A percentile compares a stretch with the other conserved stretches of the same genome.
Evolutionary conservation across 2,113 vertebrate genomes (phyloP).

Genomic region (Motacilla tschutschensis): DNA sequence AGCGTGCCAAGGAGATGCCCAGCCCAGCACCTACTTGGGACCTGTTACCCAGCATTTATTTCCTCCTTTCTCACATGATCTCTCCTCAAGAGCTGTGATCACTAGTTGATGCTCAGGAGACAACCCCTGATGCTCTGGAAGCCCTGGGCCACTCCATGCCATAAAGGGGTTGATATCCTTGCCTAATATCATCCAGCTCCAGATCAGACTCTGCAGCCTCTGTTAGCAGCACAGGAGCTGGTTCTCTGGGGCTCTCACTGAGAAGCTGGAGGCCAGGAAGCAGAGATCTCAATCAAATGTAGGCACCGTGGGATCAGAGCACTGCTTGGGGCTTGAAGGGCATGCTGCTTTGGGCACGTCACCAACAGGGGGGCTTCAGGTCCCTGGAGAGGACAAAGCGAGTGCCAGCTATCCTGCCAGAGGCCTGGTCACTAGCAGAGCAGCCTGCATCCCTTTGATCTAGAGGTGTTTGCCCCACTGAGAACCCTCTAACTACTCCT

Average conservation of each 20-base stretch:
- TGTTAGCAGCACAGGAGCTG: not conserved
- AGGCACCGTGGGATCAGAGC: accelerated
- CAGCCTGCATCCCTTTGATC: constrained; percentile 29
- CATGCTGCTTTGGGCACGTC: accelerated
- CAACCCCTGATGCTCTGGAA: not conserved
- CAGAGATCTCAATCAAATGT: not conserved
- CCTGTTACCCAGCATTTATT: not conserved
- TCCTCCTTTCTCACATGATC: not conserved
- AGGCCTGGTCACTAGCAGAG: not conserved
- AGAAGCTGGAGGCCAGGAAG: not conserved
- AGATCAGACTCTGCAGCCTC: not conserved
- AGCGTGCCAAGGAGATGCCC: not conserved
- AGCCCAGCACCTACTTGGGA: not conserved
- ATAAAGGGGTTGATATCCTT: not conserved
- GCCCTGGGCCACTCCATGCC: accelerated
- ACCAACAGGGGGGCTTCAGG: not conserved
- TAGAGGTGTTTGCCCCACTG: not conserved
- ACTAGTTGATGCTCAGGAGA: not conserved
- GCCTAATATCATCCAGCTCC: not conserved
- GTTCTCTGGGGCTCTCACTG: not conserved
- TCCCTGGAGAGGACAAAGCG: not conserved
- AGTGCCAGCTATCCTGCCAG: not conserved
- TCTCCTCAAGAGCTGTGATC: not conserved
- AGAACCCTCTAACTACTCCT: constrained; percentile 16
- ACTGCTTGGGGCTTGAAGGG: not conserved